Evolutionary conservation across 2,888 invertebrate species (phyloP), one percentile per base, ranked within the genome.

Genomic region (Andricus curvator): DNA sequence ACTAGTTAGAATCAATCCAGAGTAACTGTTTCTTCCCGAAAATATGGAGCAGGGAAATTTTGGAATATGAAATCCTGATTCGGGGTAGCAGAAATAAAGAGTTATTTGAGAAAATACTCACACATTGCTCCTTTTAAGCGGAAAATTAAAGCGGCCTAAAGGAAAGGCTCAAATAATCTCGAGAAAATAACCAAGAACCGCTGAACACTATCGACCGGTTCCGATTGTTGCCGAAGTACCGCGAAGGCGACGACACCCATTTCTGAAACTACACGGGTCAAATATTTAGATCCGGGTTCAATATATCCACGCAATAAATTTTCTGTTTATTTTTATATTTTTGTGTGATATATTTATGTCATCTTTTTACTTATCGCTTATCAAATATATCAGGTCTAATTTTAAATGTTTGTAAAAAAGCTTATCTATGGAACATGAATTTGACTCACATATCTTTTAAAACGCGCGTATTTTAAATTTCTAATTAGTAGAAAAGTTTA

Each of bases 201-300:
- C n/a, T 62, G 64, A 48, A 79, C 70, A 64, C 29, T 79, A 79
- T 70, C 65, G 44, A 78, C 68, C 60, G 56, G 70, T 60, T 48
- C 74, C 74, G 74, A 74, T 37, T 74, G 33, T 48, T 79, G 29
- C 79, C 79, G 76, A 76, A 74, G 37, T 25, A 8, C 29, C 41
- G 65, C 62, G 74, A 62, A 60, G 60, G 11, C 51, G 78, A 48
- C 44, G 76, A 80, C 81, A 79, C 81, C 81, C 81, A 79, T 79
- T 78, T 81, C 41, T 79, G 2, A 11, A 25, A 77, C 44, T 76
- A 62, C 51, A 29, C 13, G 2, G 25, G 9, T 44, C 65, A 78
- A 44, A 56, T 44, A 74, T 20, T 33, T 33, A 74, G n/a, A 33
- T 74, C 56, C 51, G 33, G 44, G 4, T 25, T 25, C 22, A 37